Base-by-base conservation (phyloP, 1,140 invertebrate genomes). In the Penaeus japonicus region DNA sequence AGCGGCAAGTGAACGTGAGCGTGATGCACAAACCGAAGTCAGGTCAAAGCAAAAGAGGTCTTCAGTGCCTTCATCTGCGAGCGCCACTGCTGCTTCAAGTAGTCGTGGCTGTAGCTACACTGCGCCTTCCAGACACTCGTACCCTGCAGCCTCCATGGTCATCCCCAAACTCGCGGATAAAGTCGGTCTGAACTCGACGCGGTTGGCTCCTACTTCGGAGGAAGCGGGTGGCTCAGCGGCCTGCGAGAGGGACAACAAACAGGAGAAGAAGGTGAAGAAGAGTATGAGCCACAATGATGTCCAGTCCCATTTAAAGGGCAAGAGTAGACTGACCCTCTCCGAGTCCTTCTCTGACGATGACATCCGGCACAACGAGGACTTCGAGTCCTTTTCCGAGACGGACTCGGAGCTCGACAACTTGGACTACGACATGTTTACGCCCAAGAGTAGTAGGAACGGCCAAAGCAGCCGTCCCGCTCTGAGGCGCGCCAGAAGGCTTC, bases 311-410 rank as follows among this genome's bases (percentile, higher is more conserved):
- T 35, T 88, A 39, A 59, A 82, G 24, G 53, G 62, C 53, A 70
- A 39, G 18, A 62, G 27, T 1, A 47, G 27, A 53, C 47, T 70
- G 2, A 47, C 27, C 15, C 24, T 85, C 20, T 89, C 87, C 4
- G 87, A 89, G 54, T 89, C 87, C 30, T 89, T 89, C 30, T 89
- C 87, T n/a, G 87, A 89, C 59, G 87, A 89, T 24, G 87, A 89
- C 53, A 89, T 89, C 27, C 30, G 57, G 15, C 82, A 84, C 12
- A 89, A 84, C 73, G 81, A 79, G 27, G 87, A 89, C 22, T 84
- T 89, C 35, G 87, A 89, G 32, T 89, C 87, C 15, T 89, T 89
- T 59, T 89, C 87, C 20, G 87, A 89, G 30, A 89, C 87, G 7
- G 87, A 89, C 35, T 89, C 82, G 2, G 87, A 89, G 30, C 75